Evolutionary conservation across 92 coral and sea anemone species (phyloP).

Genomic region (Meandrina meandrites): DNA sequence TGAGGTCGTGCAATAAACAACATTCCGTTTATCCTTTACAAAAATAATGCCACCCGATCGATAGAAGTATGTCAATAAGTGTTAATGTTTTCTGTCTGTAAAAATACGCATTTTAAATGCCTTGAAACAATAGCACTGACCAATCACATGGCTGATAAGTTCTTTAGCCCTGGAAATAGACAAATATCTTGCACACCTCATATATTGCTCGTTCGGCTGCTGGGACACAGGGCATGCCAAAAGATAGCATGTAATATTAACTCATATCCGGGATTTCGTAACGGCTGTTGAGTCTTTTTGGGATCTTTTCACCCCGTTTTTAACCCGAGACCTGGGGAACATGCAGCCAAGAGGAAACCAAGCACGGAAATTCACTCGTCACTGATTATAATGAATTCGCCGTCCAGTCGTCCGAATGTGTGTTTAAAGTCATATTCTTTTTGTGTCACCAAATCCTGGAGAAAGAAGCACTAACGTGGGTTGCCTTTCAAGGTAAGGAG

Average conservation of each 20-base stretch:
- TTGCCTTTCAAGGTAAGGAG: constrained; percentile 21
- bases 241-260: constrained; percentile 3
- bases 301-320: background rate
- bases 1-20: background rate
- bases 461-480: constrained; percentile 12
- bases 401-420: background rate
- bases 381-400: constrained; percentile 5
- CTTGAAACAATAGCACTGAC: constrained; percentile 43
- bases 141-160: constrained; percentile 44
- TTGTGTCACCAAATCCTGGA: background rate
- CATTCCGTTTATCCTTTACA: constrained; percentile 1
- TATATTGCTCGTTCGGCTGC: background rate
- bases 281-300: background rate
- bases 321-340: constrained; percentile 2
- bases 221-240: background rate
- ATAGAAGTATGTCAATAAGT: constrained; percentile 27
- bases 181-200: constrained; percentile 35
- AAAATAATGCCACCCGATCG: constrained; percentile 30
- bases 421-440: background rate
- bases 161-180: constrained; percentile 13
- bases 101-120: constrained; percentile 41
- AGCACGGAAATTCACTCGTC: constrained; percentile 6
- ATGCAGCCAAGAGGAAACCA: background rate
- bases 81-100: constrained; percentile 55
- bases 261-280: constrained; percentile 26